Evolutionary conservation across 2,113 vertebrate genomes (phyloP).

Genomic region (Axis porcinus): DNA sequence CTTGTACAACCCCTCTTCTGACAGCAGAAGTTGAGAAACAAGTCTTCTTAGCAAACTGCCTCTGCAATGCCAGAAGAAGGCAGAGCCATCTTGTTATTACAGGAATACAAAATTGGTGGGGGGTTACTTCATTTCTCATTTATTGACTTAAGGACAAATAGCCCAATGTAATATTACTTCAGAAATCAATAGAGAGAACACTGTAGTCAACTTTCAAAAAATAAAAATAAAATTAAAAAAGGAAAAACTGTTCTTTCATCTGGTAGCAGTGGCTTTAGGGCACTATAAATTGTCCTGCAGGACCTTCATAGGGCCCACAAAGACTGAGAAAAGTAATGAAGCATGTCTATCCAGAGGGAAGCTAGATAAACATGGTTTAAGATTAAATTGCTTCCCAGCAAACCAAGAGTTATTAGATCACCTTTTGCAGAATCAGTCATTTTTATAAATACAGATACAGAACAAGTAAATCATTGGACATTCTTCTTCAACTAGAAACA

Average conservation of each 20-base stretch:
- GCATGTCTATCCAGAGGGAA: conserved; percentile 38
- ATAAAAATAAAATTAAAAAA: background rate
- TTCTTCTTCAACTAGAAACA: conserved; percentile 62
- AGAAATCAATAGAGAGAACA: background rate
- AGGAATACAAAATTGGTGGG: background rate
- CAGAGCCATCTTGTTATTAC: background rate
- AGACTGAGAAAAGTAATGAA: conserved; percentile 57
- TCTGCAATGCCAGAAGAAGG: background rate
- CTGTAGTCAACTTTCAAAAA: background rate
- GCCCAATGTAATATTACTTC: background rate
- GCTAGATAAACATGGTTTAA: conserved; percentile 55
- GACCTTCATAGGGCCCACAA: conserved; percentile 33
- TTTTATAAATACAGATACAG: conserved; percentile 45
- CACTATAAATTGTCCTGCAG: conserved; percentile 24
- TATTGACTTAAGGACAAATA: conserved; percentile 25
- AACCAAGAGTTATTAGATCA: conserved; percentile 64
- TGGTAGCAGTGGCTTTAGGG: background rate
- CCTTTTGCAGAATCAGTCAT: conserved; percentile 54
- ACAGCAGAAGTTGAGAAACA: conserved; percentile 31
- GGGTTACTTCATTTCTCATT: conserved; percentile 16
- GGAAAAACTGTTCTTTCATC: background rate
- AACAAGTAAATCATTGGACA: conserved; percentile 33
- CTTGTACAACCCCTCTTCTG: conserved; percentile 32
- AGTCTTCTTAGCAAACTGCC: conserved; percentile 2
- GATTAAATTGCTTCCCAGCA: conserved; percentile 53